Base-by-base conservation (phyloP, 1,140 invertebrate species). In the Drosophila takahashii region DNA sequence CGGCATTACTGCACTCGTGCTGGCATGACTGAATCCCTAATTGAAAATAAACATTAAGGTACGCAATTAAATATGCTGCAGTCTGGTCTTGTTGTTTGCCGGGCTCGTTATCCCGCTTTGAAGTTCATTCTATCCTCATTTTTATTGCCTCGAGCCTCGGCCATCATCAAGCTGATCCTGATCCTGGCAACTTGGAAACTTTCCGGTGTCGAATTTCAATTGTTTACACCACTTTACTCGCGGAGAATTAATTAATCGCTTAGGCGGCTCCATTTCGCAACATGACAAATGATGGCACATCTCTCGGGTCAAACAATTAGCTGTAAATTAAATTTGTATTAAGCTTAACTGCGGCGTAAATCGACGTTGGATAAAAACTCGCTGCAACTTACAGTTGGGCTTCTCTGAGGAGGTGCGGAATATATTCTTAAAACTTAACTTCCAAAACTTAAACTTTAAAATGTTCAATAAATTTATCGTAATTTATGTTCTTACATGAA, bases 41-140 rank as follows among this genome's bases (percentile, higher is more conserved):
- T 90, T 90, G 86, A 90, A 90, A 90, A 76, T 74, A 85, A 90
- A 85, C 76, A 90, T 71, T 69, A 58, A 44, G 75, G 47, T 69
- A 71, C 57, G 71, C 45, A 84, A 79, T 84, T 79, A 76, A 65
- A 60, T 79, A 60, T 71, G 60, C 34, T 47, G 39, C 34, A 57
- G 60, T 75, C 34, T 52, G 39, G 36, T 7, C 22, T 22, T 22
- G 22, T 48, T 36, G 16, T 16, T 53, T 62, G 16, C 36, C 15
- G 37, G 9, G 27, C 27, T 69, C 42, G 53, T 70, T 57, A 71
- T 36, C 41, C 32, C 39, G 32, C 62, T 45, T 56, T 77, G 44
- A 77, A 53, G 50, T 77, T 61, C 26, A 67, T 67, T 67, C n/a
- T 52, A 65, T 67, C 15, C 64, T 34, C 45, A 22, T 62, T 74